Base-by-base conservation (phyloP, 2,888 invertebrate species). In the Latrodectus elegans region DNA sequence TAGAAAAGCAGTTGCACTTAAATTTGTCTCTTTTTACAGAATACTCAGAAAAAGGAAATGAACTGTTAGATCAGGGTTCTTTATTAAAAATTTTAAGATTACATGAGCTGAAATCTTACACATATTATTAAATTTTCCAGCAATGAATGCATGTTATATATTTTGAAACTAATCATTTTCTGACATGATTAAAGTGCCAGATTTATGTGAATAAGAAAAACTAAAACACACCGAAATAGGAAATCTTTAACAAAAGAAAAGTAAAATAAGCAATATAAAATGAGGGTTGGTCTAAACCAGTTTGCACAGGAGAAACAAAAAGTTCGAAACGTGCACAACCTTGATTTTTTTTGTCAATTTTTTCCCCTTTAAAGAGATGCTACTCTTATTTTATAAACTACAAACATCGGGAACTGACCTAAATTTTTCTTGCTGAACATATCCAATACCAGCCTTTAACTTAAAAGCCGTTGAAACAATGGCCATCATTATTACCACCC, bases 381-480 rank as follows among this genome's bases (percentile, higher is more conserved):
- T 26, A 65, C 74, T 70, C 70, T 52, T 80, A 86, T 86, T 80
- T 86, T 86, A 64, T 55, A 75, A 71, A 70, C 79, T 86, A 75
- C 74, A 79, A 55, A 64, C 80, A 85, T 68, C 75, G 52, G 75
- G 85, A 79, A 86, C 14, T 86, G 85, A 80, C 85, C 85, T 64
- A 86, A 38, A 80, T 86, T 70, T 52, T 26, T 15, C 26, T 38
- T 9, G 60, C 64, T 67, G 68, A 71, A 53, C 68, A 15, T 49
- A 78, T 67, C 64, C 22, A 60, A 70, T 65, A 74, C 38, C 64
- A 65, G 53, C 65, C 22, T 52, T 53, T 68, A 80, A 75, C 75
- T 74, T 76, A 74, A 86, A 80, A 71, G 76, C 71, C 12, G 15
- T 11, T 64, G 80, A 87, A 81, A 87, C 86, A 87, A 87, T 87